A percentile compares a stretch with the other conserved stretches of the same genome.
phyloP scores from a whole-genome alignment of 2,888 invertebrate genomes.

The Aleiodes leptofemur region DNA sequence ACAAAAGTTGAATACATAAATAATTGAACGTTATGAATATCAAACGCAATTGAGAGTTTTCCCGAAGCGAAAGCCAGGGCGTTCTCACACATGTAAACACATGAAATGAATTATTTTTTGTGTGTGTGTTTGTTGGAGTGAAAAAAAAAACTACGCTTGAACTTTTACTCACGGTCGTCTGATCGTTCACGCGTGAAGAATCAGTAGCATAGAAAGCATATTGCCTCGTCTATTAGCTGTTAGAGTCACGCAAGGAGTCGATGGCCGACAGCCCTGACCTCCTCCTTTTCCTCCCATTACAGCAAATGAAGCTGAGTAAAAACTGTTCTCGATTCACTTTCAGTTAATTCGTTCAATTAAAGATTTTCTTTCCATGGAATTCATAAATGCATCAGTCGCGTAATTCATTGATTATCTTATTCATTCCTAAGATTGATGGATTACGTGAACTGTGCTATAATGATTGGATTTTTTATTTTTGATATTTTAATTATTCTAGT shows the following conservation, averaged over 20 bases:
- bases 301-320: no score
- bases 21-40: slow-evolving; percentile 1
- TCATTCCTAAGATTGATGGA: no score
- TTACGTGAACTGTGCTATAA: no score
- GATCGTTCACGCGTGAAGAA: slow-evolving; percentile 52
- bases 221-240: slow-evolving; percentile 42
- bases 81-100: background rate
- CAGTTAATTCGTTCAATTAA: background rate
- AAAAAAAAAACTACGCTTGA: slow-evolving; percentile 47
- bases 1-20: background rate
- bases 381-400: no score
- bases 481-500: no score
- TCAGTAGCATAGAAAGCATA: slow-evolving; percentile 56
- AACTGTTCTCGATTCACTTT: slow-evolving; percentile 31
- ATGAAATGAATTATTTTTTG: background rate
- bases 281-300: slow-evolving; percentile 28
- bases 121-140: slow-evolving; percentile 1
- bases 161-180: slow-evolving; percentile 54
- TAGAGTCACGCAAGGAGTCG: slow-evolving; percentile 48
- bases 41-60: slow-evolving; percentile 19
- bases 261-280: slow-evolving; percentile 46
- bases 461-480: no score
- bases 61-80: slow-evolving; percentile 33
- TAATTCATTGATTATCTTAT: background rate
- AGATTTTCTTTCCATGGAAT: background rate